Conservation (phyloP, 1,140 invertebrate genomes). For the Lepidotrigona ventralis region DNA sequence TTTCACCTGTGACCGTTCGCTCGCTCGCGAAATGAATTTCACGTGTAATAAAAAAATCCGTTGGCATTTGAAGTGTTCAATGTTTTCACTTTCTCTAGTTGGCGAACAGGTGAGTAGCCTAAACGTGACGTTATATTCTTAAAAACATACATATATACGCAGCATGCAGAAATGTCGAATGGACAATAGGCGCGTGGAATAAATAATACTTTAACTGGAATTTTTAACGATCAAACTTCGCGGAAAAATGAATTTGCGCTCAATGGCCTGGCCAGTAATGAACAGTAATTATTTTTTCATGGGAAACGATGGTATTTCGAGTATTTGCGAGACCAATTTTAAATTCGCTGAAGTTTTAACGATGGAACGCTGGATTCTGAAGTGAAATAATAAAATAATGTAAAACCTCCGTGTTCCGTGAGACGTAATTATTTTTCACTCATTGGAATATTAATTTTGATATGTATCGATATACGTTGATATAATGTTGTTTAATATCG, state of each 20-base stretch:
- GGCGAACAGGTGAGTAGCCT: no score
- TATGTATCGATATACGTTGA: not conserved
- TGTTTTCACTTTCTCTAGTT: no score
- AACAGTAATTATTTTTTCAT: constrained; percentile 22
- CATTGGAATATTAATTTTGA: not conserved
- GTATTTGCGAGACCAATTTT: constrained; percentile 5
- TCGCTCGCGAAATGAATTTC: no score
- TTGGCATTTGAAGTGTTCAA: no score
- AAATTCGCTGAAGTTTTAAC: constrained; percentile 8
- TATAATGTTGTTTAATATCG: not conserved
- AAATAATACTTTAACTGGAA: not conserved
- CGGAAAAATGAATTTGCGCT: not conserved
- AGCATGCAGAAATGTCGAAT: no score
- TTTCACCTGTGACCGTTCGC: no score
- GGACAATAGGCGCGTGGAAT: no score
- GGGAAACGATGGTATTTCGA: not conserved
- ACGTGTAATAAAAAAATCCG: no score
- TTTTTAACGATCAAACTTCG: constrained; percentile 18
- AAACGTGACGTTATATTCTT: no score
- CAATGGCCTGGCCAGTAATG: not conserved
- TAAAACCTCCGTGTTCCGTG: not conserved
- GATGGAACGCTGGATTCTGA: not conserved
- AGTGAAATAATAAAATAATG: not conserved
- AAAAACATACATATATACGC: no score
- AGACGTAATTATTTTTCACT: no score